Evolutionary conservation across 2,113 vertebrate genomes (phyloP).

Genomic region (Odocoileus hemionus): DNA sequence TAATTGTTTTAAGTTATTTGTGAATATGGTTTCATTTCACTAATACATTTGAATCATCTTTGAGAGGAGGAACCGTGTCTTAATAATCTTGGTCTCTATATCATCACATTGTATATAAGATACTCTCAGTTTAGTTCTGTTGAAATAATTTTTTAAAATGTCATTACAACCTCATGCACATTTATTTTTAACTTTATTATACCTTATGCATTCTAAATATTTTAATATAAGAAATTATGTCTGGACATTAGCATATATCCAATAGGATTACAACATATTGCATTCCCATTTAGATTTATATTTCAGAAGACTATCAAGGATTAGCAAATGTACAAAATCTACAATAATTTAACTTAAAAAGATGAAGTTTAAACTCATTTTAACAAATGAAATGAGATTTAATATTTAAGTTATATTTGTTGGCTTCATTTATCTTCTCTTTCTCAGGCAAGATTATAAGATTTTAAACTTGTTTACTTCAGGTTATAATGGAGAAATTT

Average conservation of each 20-base stretch:
- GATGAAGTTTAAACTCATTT: not conserved
- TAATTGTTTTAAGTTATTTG: not conserved
- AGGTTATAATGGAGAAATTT: slow-evolving; percentile 46
- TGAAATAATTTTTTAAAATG: not conserved
- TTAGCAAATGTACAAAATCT: not conserved
- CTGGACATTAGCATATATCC: not conserved
- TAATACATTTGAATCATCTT: not conserved
- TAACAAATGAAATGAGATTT: slow-evolving; percentile 16
- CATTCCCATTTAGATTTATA: not conserved
- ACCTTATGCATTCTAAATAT: not conserved
- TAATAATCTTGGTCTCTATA: not conserved
- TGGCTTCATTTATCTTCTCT: slow-evolving; percentile 1
- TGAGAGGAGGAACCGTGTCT: not conserved
- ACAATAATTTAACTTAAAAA: not conserved
- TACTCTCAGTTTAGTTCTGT: not conserved
- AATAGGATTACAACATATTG: not conserved
- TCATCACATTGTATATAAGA: not conserved
- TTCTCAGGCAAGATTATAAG: not conserved
- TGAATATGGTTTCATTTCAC: not conserved
- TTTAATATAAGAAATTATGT: not conserved
- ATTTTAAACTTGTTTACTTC: slow-evolving; percentile 62
- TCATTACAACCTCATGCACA: not conserved
- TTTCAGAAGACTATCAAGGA: not conserved
- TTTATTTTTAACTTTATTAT: not conserved
- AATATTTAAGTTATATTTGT: not conserved